These are phyloP conservation scores for Dipodomys spectabilis DNA, from an alignment of 2,113 vertebrate genomes.

Conservation along the genomic window DNA sequence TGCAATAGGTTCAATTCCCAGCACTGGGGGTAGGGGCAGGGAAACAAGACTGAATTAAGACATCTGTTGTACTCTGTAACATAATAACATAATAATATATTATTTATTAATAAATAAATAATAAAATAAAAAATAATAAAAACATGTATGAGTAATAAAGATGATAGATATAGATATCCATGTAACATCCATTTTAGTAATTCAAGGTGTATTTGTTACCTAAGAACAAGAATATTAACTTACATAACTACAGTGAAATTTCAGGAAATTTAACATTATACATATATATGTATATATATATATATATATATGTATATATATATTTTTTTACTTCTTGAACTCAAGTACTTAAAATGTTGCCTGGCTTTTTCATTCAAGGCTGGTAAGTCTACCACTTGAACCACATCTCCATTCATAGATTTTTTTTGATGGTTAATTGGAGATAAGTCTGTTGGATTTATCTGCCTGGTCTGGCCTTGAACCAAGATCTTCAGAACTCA, in stretches of 20 bases:
- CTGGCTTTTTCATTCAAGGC: no score
- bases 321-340: not conserved
- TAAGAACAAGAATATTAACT: not conserved
- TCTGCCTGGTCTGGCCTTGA: no score
- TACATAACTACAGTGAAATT: not conserved
- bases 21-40: no score
- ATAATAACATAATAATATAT: conserved; percentile 1
- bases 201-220: not conserved
- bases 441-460: no score
- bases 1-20: no score
- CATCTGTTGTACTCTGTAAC: not conserved
- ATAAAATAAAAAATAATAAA: no score
- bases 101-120: no score
- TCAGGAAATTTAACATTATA: conserved; percentile 18
- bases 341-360: no score
- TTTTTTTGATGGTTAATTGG: no score
- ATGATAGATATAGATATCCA: not conserved
- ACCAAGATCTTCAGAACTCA: no score
- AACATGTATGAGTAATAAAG: not conserved
- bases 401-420: no score
- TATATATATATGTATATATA: not conserved
- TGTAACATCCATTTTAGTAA: not conserved
- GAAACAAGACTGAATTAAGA: not conserved
- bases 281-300: not conserved
- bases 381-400: no score